phyloP scores from a whole-genome alignment of 2,888 invertebrate species.

The Netelia fuscicornis region DNA sequence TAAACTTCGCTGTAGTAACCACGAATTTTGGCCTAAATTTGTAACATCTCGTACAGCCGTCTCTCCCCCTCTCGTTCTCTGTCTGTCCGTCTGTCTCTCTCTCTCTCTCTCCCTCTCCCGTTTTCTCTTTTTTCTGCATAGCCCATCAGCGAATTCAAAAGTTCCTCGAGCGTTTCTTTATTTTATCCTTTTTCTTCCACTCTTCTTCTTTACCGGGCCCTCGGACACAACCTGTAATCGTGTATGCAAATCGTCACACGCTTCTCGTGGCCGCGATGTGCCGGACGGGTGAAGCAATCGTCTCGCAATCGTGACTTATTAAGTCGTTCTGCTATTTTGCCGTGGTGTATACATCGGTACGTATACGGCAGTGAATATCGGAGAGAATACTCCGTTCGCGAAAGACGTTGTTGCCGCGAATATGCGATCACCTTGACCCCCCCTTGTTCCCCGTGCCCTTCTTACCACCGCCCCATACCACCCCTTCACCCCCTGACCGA shows the following conservation, averaged over 20 bases:
- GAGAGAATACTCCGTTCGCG: constrained; percentile 45
- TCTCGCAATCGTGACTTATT: constrained; percentile 83
- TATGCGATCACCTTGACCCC: constrained; percentile 79
- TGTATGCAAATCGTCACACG: constrained; percentile 84
- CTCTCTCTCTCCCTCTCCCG: neutral
- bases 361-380: constrained; percentile 26
- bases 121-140: neutral
- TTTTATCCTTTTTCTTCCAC: constrained; percentile 56
- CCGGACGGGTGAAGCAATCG: constrained; percentile 81
- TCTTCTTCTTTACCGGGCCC: constrained; percentile 48
- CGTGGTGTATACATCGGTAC: constrained; percentile 47
- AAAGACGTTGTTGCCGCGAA: constrained; percentile 40
- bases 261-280: constrained; percentile 72
- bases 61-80: neutral
- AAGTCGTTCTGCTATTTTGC: constrained; percentile 83
- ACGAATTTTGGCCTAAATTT: constrained; percentile 29
- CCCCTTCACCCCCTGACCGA: neutral
- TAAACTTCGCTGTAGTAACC: neutral
- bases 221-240: constrained; percentile 82
- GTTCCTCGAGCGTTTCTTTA: constrained; percentile 60
- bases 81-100: neutral
- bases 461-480: neutral
- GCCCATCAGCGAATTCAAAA: constrained; percentile 56
- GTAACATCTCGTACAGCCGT: neutral
- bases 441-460: constrained; percentile 36